Conservation (phyloP, 2,888 invertebrate genomes). For the Branchinecta sandiegonensis region DNA sequence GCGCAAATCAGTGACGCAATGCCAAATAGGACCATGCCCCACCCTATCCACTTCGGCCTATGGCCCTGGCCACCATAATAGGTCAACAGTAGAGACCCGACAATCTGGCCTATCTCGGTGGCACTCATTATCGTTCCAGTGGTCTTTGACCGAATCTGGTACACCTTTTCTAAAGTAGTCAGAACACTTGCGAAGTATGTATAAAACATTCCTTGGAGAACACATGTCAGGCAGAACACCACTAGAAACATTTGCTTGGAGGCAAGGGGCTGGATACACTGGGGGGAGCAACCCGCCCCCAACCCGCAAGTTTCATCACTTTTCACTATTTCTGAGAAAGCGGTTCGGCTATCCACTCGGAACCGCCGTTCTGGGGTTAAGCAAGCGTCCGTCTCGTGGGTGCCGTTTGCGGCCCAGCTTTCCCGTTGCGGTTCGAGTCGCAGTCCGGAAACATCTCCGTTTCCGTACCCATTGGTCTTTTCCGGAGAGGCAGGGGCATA, state of each 20-base stretch:
- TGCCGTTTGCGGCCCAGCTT: conserved; percentile 3
- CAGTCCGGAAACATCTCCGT: conserved; percentile 7
- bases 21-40: conserved; percentile 77
- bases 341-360: background rate
- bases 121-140: conserved; percentile 78
- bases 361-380: background rate
- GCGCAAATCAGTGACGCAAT: conserved; percentile 72
- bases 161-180: conserved; percentile 81
- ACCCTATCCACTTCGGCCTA: conserved; percentile 82
- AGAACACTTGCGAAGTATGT: conserved; percentile 87
- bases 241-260: conserved; percentile 77
- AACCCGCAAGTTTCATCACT: conserved; percentile 48
- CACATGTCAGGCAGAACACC: conserved; percentile 44
- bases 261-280: conserved; percentile 54
- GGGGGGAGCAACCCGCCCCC: conserved; percentile 54
- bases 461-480: conserved; percentile 4
- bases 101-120: conserved; percentile 83
- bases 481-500: background rate
- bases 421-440: conserved; percentile 5
- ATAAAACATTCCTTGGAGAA: conserved; percentile 61
- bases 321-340: background rate
- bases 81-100: conserved; percentile 68
- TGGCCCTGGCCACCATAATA: conserved; percentile 84
- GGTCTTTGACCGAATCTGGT: conserved; percentile 78
- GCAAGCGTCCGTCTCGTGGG: background rate